Evolutionary conservation across 2,797 vertebrate species (phyloP), one percentile per base, ranked within the genome.

Genomic region (Eleutherodactylus coqui): DNA sequence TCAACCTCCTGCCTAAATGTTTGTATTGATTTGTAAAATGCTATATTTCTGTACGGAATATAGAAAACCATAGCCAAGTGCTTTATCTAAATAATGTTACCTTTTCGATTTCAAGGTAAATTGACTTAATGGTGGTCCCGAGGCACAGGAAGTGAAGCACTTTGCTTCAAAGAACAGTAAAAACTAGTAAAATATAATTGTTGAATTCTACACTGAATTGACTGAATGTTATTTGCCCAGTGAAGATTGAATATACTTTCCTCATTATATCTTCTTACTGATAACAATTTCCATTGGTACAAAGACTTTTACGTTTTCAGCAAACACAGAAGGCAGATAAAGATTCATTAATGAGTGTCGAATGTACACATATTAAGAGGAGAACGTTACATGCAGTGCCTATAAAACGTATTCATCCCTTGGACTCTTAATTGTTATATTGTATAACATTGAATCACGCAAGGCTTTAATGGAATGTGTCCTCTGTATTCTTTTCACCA

Each of bases 31-130:
- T 81, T 81, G 62, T 51, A 70, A 67, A 69, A 81, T 32, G 49
- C 24, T 34, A 6, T 81, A 69, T 32, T 49, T 69, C 32, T 19
- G 29, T 69, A 81, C 45, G 14, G 38, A 29, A 64, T 80, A 49
- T 69, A 69, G n/a, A 21, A 81, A 47, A 69, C 62, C 19, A 81
- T 24, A 69, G 27, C 24, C 29, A 70, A 51, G 79, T 49, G 62
- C 32, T 81, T 43, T 64, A 69, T 81, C 60, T 49, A 69, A 81
- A 34, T 81, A 29, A 69, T 51, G n/a, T 49, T 81, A 34, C 38
- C 58, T 69, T 45, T 69, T 67, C 60, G 32, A 64, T 67, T 80
- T 80, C 60, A 80, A 69, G 79, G 79, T 81, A 81, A 81, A 67
- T 67, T 81, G 43, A 81, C 60, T 80, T 80, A 70, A 69, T 64